A percentile compares a stretch with the other conserved stretches of the same genome.
These are phyloP conservation scores for Halichoerus grypus DNA, from an alignment of 2,113 vertebrate genomes.

Conservation along the genomic window DNA sequence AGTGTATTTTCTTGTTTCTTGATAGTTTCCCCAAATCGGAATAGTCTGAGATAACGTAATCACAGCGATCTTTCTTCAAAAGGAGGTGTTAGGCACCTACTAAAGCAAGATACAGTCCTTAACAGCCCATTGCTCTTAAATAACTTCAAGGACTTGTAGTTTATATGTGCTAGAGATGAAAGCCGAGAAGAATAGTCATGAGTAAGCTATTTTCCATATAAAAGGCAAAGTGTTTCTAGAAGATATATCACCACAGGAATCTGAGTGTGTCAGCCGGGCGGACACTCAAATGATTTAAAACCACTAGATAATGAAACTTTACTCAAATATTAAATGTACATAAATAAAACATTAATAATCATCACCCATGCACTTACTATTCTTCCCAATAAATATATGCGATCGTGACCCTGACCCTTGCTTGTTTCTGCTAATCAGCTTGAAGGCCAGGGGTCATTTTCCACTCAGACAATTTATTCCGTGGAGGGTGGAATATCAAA, in stretches of 20 bases:
- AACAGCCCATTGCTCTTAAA: slow-evolving; percentile 80
- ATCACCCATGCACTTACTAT: slow-evolving; percentile 82
- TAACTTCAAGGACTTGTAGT: slow-evolving; percentile 81
- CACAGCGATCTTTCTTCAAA: slow-evolving; percentile 70
- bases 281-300: slow-evolving; percentile 84
- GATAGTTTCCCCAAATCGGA: slow-evolving; percentile 75
- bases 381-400: slow-evolving; percentile 85
- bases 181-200: slow-evolving; percentile 78
- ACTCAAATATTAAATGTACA: slow-evolving; percentile 86
- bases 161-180: slow-evolving; percentile 81
- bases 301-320: slow-evolving; percentile 86
- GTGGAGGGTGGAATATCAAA: slow-evolving; percentile 57
- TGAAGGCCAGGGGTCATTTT: slow-evolving; percentile 86
- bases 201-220: slow-evolving; percentile 86
- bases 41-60: slow-evolving; percentile 75
- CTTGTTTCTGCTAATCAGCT: slow-evolving; percentile 92
- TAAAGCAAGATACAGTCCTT: slow-evolving; percentile 81
- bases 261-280: slow-evolving; percentile 74
- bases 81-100: slow-evolving; percentile 77
- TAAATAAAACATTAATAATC: slow-evolving; percentile 88
- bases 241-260: slow-evolving; percentile 76
- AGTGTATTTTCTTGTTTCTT: slow-evolving; percentile 69
- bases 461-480: slow-evolving; percentile 82
- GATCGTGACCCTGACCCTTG: slow-evolving; percentile 89
- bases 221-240: slow-evolving; percentile 79